Evolutionary conservation across 1,140 invertebrate genomes (phyloP), one percentile per base, ranked within the genome.

Genomic region (Diabrotica undecimpunctata): DNA sequence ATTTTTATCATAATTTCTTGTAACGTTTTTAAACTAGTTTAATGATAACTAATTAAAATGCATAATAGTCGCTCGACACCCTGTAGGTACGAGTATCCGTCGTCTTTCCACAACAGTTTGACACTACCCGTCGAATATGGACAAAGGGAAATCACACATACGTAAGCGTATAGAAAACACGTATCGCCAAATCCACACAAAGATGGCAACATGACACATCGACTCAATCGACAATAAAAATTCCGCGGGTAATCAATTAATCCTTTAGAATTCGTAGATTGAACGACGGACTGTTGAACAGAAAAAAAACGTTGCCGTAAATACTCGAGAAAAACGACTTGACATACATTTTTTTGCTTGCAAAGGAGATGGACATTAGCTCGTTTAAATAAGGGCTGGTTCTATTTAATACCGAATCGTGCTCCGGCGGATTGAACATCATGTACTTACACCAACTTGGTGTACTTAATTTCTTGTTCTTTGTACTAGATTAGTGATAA

Each of bases 211-310:
- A 54, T 54, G 61, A 41, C 51, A 12, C 36, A 54, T 55, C 51
- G 9, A 54, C 50, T 9, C 35, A 62, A 54, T 54, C 53, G 50
- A 41, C 37, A 37, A 64, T 64, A 64, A 64, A 64, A 64, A 64
- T 64, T 39, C 62, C 62, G n/a, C 54, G 54, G 13, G 62, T 64
- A 64, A 64, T 64, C 62, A 64, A 64, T 64, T 64, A 57, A 50
- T 38, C 54, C 54, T 64, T 64, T 64, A 46, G 8, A 46, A 46
- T 46, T 46, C 41, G 41, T 46, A 46, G 41, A 46, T 46, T 46
- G 41, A 46, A 46, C 41, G 41, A 10, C n/a, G 41, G 41, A 10
- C n/a, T 8, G 2, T 46, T 46, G n/a, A 10, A 46, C n/a, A 46
- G 8, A 46, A 46, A 46, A 46, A 46, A 46, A 10, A n/a, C 41